Percentiles rank a stretch among this genome's conserved stretches.
These are phyloP conservation scores for Patiria pectinifera DNA, from an alignment of 53 echinoderm and acorn worm genomes.

Conservation along the genomic window DNA sequence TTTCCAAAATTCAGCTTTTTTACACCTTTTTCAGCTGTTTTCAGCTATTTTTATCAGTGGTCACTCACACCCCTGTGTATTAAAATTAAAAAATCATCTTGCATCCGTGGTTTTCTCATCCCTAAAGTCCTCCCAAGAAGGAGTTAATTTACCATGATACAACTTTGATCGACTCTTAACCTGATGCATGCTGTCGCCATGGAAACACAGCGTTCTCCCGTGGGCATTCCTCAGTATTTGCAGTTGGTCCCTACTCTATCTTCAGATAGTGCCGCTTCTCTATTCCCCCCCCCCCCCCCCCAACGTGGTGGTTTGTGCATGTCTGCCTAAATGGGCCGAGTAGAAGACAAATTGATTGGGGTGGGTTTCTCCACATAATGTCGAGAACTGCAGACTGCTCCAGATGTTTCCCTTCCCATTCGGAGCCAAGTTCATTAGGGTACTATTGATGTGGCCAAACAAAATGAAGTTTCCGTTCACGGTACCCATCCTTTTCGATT, in stretches of 20 bases:
- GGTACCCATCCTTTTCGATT: background rate
- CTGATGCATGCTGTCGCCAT: conserved; percentile 54
- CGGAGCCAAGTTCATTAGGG: background rate
- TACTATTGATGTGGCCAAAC: background rate
- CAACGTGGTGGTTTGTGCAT: background rate
- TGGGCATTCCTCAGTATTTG: conserved; percentile 27
- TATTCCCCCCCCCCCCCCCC: no score
- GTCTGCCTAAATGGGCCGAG: background rate
- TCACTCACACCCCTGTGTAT: no score
- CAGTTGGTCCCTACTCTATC: background rate
- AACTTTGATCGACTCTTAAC: background rate
- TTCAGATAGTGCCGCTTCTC: background rate
- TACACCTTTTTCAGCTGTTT: no score
- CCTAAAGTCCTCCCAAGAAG: background rate
- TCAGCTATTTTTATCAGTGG: no score
- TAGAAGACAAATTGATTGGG: conserved; percentile 1
- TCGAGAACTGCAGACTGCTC: background rate
- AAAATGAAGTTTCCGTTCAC: background rate
- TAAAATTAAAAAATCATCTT: background rate
- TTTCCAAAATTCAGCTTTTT: no score
- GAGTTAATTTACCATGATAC: conserved; percentile 15
- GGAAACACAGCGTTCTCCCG: conserved; percentile 28
- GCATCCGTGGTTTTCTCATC: background rate
- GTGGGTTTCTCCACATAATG: background rate
- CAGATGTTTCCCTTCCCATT: background rate